Evolutionary conservation across 35 echinoderm and acorn worm genomes (phyloP).

Genomic region (Stichopus chloronotus): DNA sequence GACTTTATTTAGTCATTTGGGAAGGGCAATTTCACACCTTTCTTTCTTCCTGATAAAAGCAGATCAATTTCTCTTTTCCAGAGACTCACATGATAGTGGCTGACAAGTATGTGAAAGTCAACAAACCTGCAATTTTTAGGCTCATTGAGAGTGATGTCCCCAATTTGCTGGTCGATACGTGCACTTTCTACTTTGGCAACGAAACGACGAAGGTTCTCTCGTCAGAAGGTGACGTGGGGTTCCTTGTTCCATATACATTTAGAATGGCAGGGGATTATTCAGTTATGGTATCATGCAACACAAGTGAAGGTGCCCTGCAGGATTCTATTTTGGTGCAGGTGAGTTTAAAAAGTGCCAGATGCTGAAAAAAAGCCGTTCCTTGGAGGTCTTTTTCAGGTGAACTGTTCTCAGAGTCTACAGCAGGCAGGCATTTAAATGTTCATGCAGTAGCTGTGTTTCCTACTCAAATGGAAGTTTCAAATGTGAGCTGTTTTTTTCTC

Average conservation of each 20-base stretch:
- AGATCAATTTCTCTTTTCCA: not conserved
- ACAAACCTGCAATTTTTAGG: not conserved
- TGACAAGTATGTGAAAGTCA: conserved; percentile 1
- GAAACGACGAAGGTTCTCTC: no score
- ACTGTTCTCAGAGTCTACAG: not conserved
- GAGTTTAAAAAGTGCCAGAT: not conserved
- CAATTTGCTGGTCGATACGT: no score
- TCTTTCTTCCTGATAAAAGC: not conserved
- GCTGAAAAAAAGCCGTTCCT: not conserved
- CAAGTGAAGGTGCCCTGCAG: not conserved
- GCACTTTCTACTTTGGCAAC: no score
- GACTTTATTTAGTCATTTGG: no score
- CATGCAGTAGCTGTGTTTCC: not conserved
- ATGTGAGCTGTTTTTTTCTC: not conserved
- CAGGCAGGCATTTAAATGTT: not conserved
- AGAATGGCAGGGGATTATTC: not conserved
- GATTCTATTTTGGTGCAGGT: conserved; percentile 1
- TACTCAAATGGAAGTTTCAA: not conserved
- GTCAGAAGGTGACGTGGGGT: no score
- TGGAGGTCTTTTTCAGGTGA: not conserved
- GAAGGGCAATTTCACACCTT: no score
- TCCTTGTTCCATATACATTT: not conserved
- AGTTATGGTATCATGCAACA: not conserved
- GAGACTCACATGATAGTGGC: not conserved
- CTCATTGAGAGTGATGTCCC: not conserved